These are phyloP conservation scores for Thymallus thymallus DNA, from an alignment of 2,113 vertebrate genomes.

Conservation along the genomic window DNA sequence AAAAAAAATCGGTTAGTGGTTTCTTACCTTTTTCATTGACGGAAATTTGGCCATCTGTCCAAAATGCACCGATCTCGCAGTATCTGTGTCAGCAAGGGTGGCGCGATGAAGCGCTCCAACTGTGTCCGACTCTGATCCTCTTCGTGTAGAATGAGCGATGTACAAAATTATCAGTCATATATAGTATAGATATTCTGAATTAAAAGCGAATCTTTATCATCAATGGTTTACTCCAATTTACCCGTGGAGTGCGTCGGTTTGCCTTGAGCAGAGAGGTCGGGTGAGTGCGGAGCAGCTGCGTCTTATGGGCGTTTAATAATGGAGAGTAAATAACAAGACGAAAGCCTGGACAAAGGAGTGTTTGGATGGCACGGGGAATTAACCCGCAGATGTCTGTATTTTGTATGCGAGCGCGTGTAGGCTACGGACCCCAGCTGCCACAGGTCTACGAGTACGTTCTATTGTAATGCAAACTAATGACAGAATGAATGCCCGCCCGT, in stretches of 20 bases:
- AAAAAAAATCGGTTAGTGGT: not conserved
- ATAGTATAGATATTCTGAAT: not conserved
- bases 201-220: not conserved
- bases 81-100: no score
- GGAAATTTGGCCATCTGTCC: not conserved
- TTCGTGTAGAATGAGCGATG: not conserved
- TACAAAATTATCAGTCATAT: not conserved
- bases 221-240: not conserved
- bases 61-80: not conserved
- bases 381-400: slow-evolving; percentile 46
- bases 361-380: slow-evolving; percentile 17
- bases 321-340: slow-evolving; percentile 1
- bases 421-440: slow-evolving; percentile 65
- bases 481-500: not conserved
- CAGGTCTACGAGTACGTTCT: slow-evolving; percentile 56
- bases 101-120: not conserved
- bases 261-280: not conserved
- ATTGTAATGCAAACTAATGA: slow-evolving; percentile 52
- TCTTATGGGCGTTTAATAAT: slow-evolving; percentile 16
- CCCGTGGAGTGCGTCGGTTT: not conserved
- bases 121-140: not conserved
- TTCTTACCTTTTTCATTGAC: not conserved
- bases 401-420: slow-evolving; percentile 6
- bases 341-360: slow-evolving; percentile 46
- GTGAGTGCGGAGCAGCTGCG: slow-evolving; percentile 44